Conservation (phyloP, 2,888 invertebrate species). For the Tortricodes alternella region DNA sequence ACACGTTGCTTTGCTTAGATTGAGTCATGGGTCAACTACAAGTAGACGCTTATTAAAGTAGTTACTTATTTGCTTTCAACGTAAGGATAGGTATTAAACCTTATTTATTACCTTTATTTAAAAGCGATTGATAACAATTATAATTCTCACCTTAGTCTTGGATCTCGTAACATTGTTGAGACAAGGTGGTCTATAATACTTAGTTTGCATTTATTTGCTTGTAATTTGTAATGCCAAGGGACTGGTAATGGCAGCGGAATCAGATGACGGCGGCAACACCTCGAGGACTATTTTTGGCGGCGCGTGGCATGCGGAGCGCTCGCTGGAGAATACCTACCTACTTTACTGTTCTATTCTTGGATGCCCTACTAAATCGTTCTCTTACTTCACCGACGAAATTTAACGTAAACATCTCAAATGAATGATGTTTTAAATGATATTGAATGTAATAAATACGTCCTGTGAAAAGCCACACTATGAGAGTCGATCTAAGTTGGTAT, state of each 20-base stretch:
- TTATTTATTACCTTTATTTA: too few relatives aligned
- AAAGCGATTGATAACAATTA: background rate
- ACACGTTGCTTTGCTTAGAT: constrained; percentile 3
- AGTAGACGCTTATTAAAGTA: background rate
- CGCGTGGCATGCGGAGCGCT: constrained; percentile 73
- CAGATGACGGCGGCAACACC: constrained; percentile 57
- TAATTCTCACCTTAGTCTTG: background rate
- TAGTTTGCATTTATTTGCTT: too few relatives aligned
- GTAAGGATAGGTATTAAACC: too few relatives aligned
- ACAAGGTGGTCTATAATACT: background rate
- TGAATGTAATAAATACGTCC: too few relatives aligned
- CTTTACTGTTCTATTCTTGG: constrained; percentile 68
- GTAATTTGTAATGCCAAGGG: too few relatives aligned
- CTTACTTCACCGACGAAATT: constrained; percentile 51
- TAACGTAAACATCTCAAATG: constrained; percentile 28
- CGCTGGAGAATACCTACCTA: constrained; percentile 74
- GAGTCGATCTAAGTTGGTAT: constrained; percentile 36
- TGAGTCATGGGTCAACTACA: background rate
- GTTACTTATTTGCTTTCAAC: too few relatives aligned
- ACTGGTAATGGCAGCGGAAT: constrained; percentile 48
- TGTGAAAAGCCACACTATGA: too few relatives aligned
- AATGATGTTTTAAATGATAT: too few relatives aligned
- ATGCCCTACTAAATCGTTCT: constrained; percentile 67
- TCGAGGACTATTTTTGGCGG: constrained; percentile 70
- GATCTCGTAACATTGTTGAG: background rate